Percentiles rank a stretch among this genome's conserved stretches.
phyloP scores from a whole-genome alignment of 2,888 invertebrate species.

The Ryuthela nishihirai region DNA sequence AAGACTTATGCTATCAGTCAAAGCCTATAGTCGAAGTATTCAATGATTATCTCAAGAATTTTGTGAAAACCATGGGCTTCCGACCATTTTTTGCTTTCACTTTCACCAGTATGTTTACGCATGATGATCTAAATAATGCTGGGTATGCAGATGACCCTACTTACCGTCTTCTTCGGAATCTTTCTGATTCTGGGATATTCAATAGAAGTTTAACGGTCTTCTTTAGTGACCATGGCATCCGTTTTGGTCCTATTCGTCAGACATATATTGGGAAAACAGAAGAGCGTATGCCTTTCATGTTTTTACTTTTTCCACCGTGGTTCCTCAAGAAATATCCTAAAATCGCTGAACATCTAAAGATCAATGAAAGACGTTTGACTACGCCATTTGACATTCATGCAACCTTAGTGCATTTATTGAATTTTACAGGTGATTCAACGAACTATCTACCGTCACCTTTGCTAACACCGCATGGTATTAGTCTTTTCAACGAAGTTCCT shows the following conservation, averaged over 20 bases:
- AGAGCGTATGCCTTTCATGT: constrained; percentile 51
- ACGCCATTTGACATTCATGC: constrained; percentile 52
- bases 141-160: constrained; percentile 47
- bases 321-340: constrained; percentile 45
- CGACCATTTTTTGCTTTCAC: constrained; percentile 46
- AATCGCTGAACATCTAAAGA: constrained; percentile 41
- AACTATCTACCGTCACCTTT: background rate
- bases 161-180: constrained; percentile 56
- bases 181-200: constrained; percentile 58
- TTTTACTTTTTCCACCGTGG: constrained; percentile 47
- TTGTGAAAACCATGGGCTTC: constrained; percentile 4
- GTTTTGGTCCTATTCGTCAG: constrained; percentile 75
- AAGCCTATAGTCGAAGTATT: constrained; percentile 9
- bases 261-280: constrained; percentile 61
- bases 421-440: background rate
- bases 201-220: constrained; percentile 65
- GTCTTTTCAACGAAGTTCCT: constrained; percentile 48
- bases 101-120: constrained; percentile 48
- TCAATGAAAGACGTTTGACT: constrained; percentile 48
- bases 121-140: constrained; percentile 47
- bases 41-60: constrained; percentile 14
- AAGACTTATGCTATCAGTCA: constrained; percentile 4
- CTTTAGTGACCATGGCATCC: constrained; percentile 84
- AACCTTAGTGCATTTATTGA: constrained; percentile 46
- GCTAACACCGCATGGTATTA: constrained; percentile 37